phyloP scores from a whole-genome alignment of 2,113 vertebrate species.

The Procavia capensis region DNA sequence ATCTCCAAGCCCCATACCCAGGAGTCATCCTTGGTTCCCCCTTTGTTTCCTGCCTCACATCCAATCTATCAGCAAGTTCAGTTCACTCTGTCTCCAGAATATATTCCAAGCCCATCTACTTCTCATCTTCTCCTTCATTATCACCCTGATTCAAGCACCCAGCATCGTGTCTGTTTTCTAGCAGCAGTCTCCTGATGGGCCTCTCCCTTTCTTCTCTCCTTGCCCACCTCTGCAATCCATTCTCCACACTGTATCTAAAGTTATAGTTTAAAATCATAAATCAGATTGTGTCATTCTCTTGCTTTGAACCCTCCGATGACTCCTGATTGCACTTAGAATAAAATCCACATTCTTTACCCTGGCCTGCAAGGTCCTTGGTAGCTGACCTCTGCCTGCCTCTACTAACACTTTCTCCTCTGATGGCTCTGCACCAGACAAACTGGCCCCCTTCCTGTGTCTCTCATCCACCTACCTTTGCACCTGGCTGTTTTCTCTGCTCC shows the following conservation, averaged over 20 bases:
- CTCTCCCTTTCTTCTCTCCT: background rate
- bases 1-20: background rate
- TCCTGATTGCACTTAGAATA: constrained; percentile 1
- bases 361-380: background rate
- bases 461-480: background rate
- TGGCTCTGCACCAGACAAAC: background rate
- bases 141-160: background rate
- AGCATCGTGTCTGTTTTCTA: background rate
- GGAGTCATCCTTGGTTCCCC: background rate
- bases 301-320: background rate
- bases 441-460: background rate
- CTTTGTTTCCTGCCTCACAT: background rate
- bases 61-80: background rate
- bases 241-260: constrained; percentile 35
- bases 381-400: background rate
- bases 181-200: background rate
- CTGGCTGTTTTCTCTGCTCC: background rate
- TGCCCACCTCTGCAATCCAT: background rate
- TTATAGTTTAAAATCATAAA: constrained; percentile 65
- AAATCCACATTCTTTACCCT: constrained; percentile 18
- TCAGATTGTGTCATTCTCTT: constrained; percentile 60
- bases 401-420: rapidly evolving
- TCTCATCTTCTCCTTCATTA: background rate
- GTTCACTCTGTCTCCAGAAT: background rate
- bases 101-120: background rate